Evolutionary conservation across 2,797 vertebrate genomes (phyloP).

Genomic region (Brotula barbata): DNA sequence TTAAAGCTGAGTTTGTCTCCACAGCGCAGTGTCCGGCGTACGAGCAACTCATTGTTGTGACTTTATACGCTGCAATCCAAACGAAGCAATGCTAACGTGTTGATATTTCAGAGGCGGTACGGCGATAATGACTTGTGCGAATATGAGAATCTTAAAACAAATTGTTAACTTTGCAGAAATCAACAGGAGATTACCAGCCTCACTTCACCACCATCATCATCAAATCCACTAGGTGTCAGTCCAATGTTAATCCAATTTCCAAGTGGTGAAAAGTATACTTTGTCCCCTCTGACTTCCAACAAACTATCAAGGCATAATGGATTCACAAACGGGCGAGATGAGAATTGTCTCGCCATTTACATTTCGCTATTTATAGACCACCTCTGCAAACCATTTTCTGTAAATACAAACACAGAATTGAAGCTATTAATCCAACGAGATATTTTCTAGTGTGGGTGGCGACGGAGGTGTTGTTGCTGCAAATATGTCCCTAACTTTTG

Average conservation of each 20-base stretch:
- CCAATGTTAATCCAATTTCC: slow-evolving; percentile 62
- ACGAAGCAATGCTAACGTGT: too few species aligned
- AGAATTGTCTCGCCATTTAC: slow-evolving; percentile 9
- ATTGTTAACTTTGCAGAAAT: slow-evolving; percentile 7
- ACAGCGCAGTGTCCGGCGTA: too few species aligned
- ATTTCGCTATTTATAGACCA: slow-evolving; percentile 11
- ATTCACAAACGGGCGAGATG: slow-evolving; percentile 10
- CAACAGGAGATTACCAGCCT: slow-evolving; percentile 5
- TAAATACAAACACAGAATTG: slow-evolving; percentile 22
- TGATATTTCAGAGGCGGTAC: too few species aligned
- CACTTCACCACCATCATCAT: slow-evolving; percentile 1
- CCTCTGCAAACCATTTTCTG: not conserved
- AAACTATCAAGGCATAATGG: slow-evolving; percentile 32
- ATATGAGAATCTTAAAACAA: not conserved
- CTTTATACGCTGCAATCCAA: too few species aligned
- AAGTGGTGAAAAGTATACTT: slow-evolving; percentile 18
- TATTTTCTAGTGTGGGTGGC: not conserved
- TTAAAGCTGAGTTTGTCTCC: not conserved
- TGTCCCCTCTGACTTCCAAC: slow-evolving; percentile 30
- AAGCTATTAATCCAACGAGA: slow-evolving; percentile 4
- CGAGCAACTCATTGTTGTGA: too few species aligned
- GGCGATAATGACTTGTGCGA: too few species aligned
- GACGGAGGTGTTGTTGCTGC: not conserved
- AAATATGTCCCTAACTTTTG: slow-evolving; percentile 11
- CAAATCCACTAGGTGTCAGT: slow-evolving; percentile 81